Evolutionary conservation across 2,888 invertebrate genomes (phyloP).

Genomic region (Graphium colonna): DNA sequence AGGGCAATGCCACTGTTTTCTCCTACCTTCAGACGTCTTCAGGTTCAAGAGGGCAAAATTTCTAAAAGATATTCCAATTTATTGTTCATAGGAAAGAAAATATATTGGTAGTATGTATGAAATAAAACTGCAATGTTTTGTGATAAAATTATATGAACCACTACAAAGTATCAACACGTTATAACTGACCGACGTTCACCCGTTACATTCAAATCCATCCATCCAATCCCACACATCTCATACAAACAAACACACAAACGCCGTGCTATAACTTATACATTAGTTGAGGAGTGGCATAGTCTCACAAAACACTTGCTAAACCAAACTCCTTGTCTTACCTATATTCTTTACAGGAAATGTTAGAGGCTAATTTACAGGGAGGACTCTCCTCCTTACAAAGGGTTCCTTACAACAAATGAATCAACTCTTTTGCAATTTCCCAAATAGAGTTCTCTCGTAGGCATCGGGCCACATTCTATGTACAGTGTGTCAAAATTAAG

Average conservation of each 20-base stretch:
- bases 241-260: conserved; percentile 1
- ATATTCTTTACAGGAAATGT: background rate
- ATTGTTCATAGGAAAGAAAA: too few species aligned
- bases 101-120: too few species aligned
- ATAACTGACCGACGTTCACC: conserved; percentile 13
- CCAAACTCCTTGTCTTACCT: background rate
- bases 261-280: background rate
- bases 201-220: conserved; percentile 18
- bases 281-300: background rate
- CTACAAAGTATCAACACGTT: conserved; percentile 24
- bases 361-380: background rate
- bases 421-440: too few species aligned
- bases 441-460: background rate
- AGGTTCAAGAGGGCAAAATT: too few species aligned
- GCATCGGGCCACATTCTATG: background rate
- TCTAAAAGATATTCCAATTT: too few species aligned
- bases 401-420: too few species aligned
- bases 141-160: conserved; percentile 30
- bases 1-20: too few species aligned
- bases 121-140: too few species aligned
- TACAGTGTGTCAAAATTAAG: too few species aligned
- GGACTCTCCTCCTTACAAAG: background rate
- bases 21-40: too few species aligned
- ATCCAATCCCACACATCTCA: background rate
- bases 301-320: conserved; percentile 5